phyloP scores from a whole-genome alignment of 2,888 invertebrate species.

The Copidosoma aretas region DNA sequence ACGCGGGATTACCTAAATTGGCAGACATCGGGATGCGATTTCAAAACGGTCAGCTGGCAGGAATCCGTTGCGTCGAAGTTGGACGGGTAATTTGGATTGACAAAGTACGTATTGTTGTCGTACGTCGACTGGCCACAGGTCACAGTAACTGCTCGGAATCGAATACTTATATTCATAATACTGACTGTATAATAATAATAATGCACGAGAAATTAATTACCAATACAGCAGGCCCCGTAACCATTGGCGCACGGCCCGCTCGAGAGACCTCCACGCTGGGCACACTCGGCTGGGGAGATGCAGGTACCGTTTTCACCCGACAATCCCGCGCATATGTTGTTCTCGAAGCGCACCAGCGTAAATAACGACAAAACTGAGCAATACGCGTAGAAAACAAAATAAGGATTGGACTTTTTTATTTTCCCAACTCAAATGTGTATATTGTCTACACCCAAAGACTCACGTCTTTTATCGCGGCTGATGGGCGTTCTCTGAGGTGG shows the following conservation, averaged over 20 bases:
- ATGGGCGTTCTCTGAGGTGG: not conserved
- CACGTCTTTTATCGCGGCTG: conserved; percentile 20
- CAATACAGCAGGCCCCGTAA: conserved; percentile 78
- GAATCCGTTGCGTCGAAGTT: conserved; percentile 80
- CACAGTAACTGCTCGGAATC: conserved; percentile 69
- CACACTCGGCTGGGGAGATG: conserved; percentile 75
- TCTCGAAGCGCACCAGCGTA: conserved; percentile 79
- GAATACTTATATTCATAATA: no score
- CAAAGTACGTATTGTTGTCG: conserved; percentile 87
- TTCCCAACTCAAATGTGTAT: not conserved
- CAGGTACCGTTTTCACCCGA: conserved; percentile 86
- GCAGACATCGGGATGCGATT: conserved; percentile 79
- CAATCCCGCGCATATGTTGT: conserved; percentile 76
- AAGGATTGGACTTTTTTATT: not conserved
- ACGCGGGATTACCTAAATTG: conserved; percentile 73
- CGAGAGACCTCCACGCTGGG: conserved; percentile 73
- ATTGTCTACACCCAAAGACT: conserved; percentile 7
- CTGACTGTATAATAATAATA: not conserved
- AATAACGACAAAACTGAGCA: conserved; percentile 79
- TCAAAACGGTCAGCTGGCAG: conserved; percentile 83
- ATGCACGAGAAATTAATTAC: conserved; percentile 61
- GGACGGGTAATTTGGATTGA: conserved; percentile 82
- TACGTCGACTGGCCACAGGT: conserved; percentile 79
- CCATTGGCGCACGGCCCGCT: conserved; percentile 83
- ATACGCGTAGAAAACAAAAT: not conserved